Evolutionary conservation across 1,140 invertebrate genomes (phyloP).

Genomic region (Drosophila nebulosa): DNA sequence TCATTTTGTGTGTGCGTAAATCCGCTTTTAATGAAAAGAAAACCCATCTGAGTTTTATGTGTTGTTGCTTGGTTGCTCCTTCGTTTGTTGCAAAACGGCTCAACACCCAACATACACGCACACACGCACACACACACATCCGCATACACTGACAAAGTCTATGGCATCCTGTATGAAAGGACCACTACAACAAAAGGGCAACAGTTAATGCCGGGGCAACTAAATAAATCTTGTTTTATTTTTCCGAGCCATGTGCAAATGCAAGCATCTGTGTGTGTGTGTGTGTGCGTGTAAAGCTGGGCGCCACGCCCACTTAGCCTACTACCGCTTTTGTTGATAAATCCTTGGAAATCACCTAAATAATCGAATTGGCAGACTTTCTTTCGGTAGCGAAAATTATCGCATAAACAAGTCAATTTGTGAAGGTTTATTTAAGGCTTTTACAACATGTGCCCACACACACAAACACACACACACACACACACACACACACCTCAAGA

Average conservation of each 20-base stretch:
- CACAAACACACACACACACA: no score
- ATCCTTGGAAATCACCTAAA: slow-evolving; percentile 61
- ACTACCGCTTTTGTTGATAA: slow-evolving; percentile 31
- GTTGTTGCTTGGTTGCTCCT: slow-evolving; percentile 26
- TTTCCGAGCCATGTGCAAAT: slow-evolving; percentile 45
- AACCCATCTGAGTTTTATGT: slow-evolving; percentile 67
- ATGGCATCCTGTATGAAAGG: background rate
- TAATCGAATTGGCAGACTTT: slow-evolving; percentile 69
- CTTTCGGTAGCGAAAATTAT: slow-evolving; percentile 24
- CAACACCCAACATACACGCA: slow-evolving; percentile 5
- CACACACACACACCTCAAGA: no score
- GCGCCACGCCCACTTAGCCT: background rate
- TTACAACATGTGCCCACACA: background rate
- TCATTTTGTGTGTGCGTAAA: slow-evolving; percentile 63
- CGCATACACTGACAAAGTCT: slow-evolving; percentile 13
- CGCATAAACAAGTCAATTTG: slow-evolving; percentile 72
- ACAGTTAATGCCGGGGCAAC: slow-evolving; percentile 73
- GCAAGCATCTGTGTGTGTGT: slow-evolving; percentile 26
- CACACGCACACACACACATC: slow-evolving; percentile 21
- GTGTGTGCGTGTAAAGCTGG: background rate
- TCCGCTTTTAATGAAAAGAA: slow-evolving; percentile 80
- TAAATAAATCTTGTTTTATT: slow-evolving; percentile 79
- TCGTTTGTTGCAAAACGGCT: slow-evolving; percentile 3
- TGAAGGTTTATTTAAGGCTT: slow-evolving; percentile 40
- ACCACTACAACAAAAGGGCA: slow-evolving; percentile 63